These are phyloP conservation scores for Thymallus thymallus DNA, from an alignment of 2,113 vertebrate genomes.

Conservation along the genomic window DNA sequence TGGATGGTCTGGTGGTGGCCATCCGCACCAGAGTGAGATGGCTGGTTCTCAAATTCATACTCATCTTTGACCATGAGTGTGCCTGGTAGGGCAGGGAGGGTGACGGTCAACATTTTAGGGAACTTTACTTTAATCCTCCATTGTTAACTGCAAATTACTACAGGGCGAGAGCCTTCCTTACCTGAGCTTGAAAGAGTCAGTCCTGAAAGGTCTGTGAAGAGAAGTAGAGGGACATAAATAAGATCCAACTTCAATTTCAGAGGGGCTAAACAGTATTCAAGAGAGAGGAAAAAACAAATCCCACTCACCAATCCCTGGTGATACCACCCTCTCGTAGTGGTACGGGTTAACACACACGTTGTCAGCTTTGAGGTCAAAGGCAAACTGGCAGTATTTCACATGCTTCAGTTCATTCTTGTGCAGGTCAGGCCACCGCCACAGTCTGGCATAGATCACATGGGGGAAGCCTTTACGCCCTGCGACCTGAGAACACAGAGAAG, in stretches of 20 bases:
- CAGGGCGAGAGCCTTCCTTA: slow-evolving; percentile 21
- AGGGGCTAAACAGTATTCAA: neutral
- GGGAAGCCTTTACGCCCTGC: slow-evolving; percentile 97
- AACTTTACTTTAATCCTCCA: neutral
- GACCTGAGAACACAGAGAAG: slow-evolving; percentile 73
- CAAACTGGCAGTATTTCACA: slow-evolving; percentile 98
- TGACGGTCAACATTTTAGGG: neutral
- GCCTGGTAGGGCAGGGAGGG: slow-evolving; percentile 59
- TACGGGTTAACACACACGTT: slow-evolving; percentile 98
- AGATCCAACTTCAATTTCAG: neutral
- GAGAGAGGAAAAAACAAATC: neutral
- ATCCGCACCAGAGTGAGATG: slow-evolving; percentile 83
- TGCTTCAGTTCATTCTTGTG: slow-evolving; percentile 99
- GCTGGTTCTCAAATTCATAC: slow-evolving; percentile 88
- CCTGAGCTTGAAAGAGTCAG: slow-evolving; percentile 86
- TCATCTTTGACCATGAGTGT: slow-evolving; percentile 94
- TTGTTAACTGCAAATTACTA: neutral
- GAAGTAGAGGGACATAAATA: neutral
- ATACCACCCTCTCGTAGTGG: slow-evolving; percentile 97
- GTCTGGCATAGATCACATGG: slow-evolving; percentile 94
- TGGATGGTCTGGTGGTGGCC: slow-evolving; percentile 93
- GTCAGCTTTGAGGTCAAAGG: slow-evolving; percentile 97
- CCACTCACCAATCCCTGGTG: slow-evolving; percentile 90
- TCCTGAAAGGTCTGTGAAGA: slow-evolving; percentile 86
- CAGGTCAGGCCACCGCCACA: slow-evolving; percentile 98